A percentile compares a stretch with the other conserved stretches of the same genome.
phyloP scores from a whole-genome alignment of 1,140 invertebrate genomes.

The Phocides pigmalion region DNA sequence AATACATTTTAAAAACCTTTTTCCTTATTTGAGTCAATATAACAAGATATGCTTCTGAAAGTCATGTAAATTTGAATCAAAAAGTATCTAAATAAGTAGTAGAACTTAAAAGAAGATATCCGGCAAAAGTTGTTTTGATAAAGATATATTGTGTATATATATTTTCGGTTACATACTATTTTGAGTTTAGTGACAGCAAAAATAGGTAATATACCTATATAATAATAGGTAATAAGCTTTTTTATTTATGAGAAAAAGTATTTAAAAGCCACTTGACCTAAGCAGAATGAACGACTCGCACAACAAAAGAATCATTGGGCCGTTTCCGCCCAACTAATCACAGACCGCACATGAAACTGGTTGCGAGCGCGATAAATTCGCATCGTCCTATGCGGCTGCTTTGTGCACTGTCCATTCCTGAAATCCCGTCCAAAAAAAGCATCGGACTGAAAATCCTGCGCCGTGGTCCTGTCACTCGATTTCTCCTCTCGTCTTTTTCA shows the following conservation, averaged over 20 bases:
- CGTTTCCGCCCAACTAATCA: conserved; percentile 65
- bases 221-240: no score
- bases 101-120: no score
- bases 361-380: conserved; percentile 69
- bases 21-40: no score
- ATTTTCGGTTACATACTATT: no score
- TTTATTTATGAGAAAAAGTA: background rate
- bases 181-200: no score
- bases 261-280: conserved; percentile 14
- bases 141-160: no score
- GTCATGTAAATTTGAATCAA: no score
- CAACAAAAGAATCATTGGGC: conserved; percentile 56
- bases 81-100: no score
- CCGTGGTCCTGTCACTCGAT: conserved; percentile 79
- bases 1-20: no score
- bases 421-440: conserved; percentile 74
- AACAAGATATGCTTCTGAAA: no score
- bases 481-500: conserved; percentile 82
- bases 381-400: conserved; percentile 58
- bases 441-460: conserved; percentile 74
- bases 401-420: conserved; percentile 63
- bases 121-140: no score
- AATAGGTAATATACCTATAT: no score
- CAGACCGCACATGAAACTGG: conserved; percentile 53
- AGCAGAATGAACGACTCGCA: conserved; percentile 16